Base-by-base conservation (phyloP, 2,888 invertebrate species). In the Spodoptera picta region DNA sequence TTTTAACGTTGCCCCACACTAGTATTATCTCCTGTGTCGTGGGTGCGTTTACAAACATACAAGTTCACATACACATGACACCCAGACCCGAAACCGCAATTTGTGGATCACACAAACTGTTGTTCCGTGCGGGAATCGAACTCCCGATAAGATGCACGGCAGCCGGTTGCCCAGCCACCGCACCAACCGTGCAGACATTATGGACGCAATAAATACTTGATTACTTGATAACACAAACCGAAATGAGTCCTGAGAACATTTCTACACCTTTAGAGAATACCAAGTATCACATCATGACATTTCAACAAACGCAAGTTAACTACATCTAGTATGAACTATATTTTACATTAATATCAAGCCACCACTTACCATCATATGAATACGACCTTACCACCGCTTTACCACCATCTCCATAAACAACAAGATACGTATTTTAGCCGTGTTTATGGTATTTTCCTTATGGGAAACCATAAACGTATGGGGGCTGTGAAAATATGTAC, bases 361-460 rank as follows among this genome's bases (percentile, higher is more conserved):
- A 5, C 4, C 55, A 59, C 66, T 70, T 72, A 58, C 60, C 60
- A 52, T 65, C 46, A 19, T 9, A n/a, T 23, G 19, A 5, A 42
- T 51, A 52, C 58, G 42, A 14, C 43, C 44, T 47, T 44, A 67
- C 11, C 11, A 43, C 67, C 24, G n/a, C 43, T 67, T 57, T 36
- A 12, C 3, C n/a, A 5, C 60, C 53, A 50, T 54, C 60, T 53
- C 7, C 46, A 41, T 54, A 51, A 27, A 42, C 14, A 27, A 12
- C 3, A 23, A 24, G 1, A 5, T 7, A 2, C 48, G n/a, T 45
- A 27, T 45, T 58, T 66, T 24, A 12, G 59, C 48, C 27, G 12
- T 66, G 19, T 55, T 64, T 58, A 51, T 31, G 43, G 11, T 6
- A 41, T 51, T 65, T 56, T 50, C 45, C 67, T 57, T 50, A 57